Conservation (phyloP, 2,888 invertebrate species). For the Aleiodes alternator region DNA sequence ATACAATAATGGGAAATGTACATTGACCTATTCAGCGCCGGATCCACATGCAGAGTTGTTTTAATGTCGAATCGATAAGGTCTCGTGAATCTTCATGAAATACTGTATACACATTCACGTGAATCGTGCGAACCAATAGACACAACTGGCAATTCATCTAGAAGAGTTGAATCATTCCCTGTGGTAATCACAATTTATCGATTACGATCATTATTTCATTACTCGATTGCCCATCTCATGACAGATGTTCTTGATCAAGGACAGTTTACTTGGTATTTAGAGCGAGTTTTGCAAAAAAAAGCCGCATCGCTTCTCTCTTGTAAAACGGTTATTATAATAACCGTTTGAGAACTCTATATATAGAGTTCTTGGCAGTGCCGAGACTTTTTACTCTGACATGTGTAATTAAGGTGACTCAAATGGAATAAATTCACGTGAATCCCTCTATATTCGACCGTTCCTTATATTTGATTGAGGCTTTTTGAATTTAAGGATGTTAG, state of each 20-base stretch:
- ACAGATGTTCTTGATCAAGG: background rate
- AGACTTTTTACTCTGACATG: no score
- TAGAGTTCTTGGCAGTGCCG: no score
- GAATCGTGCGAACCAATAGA: slow-evolving; percentile 33
- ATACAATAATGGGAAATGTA: slow-evolving; percentile 60
- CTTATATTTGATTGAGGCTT: no score
- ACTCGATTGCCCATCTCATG: slow-evolving; percentile 1
- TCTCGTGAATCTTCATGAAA: slow-evolving; percentile 59
- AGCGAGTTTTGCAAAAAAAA: slow-evolving; percentile 32
- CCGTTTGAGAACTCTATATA: background rate
- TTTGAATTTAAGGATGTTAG: no score
- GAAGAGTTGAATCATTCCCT: slow-evolving; percentile 8
- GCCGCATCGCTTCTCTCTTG: background rate
- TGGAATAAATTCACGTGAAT: no score
- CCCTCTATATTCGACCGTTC: no score
- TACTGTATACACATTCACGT: slow-evolving; percentile 6
- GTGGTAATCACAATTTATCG: slow-evolving; percentile 20
- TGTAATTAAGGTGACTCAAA: no score
- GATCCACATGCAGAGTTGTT: slow-evolving; percentile 62
- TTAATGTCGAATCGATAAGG: slow-evolving; percentile 59
- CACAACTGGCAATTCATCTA: slow-evolving; percentile 17
- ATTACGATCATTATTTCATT: slow-evolving; percentile 21
- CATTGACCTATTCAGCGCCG: slow-evolving; percentile 68
- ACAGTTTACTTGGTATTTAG: slow-evolving; percentile 45
- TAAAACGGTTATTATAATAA: background rate